Conservation (phyloP, 2,888 invertebrate species). For the Drosophila gaucha region DNA sequence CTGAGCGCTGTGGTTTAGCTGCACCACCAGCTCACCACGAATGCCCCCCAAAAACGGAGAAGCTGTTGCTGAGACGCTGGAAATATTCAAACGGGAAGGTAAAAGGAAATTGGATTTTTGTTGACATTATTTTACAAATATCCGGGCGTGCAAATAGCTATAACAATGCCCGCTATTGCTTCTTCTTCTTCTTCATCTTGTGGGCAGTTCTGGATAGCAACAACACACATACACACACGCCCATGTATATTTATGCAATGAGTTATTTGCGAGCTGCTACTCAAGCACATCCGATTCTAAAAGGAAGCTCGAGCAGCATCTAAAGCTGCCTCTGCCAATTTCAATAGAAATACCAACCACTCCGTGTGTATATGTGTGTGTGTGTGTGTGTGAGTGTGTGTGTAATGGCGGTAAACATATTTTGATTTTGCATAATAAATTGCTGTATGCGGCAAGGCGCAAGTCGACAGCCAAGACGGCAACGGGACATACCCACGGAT, state of each 20-base stretch:
- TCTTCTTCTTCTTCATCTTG: neutral
- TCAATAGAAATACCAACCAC: conserved; percentile 26
- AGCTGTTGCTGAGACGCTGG: conserved; percentile 9
- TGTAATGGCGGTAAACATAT: conserved; percentile 52
- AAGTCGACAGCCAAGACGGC: conserved; percentile 10
- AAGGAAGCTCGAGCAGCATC: conserved; percentile 24
- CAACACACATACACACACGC: conserved; percentile 5
- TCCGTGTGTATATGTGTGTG: neutral
- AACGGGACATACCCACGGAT: conserved; percentile 13
- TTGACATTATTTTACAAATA: conserved; percentile 75
- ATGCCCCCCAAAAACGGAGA: neutral
- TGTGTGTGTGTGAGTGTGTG: conserved; percentile 17
- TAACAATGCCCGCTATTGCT: conserved; percentile 38
- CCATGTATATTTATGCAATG: conserved; percentile 21
- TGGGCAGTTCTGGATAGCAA: conserved; percentile 24
- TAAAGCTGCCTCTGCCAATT: conserved; percentile 37
- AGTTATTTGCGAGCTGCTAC: conserved; percentile 39
- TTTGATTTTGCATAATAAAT: conserved; percentile 67
- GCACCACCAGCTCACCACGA: neutral
- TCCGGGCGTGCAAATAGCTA: conserved; percentile 62
- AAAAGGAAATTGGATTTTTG: conserved; percentile 80
- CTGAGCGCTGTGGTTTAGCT: neutral
- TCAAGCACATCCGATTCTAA: conserved; percentile 44
- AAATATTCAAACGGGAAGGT: conserved; percentile 67
- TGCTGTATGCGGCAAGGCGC: conserved; percentile 33